Evolutionary conservation across 1,140 invertebrate genomes (phyloP).

Genomic region (Harpegnathos saltator): DNA sequence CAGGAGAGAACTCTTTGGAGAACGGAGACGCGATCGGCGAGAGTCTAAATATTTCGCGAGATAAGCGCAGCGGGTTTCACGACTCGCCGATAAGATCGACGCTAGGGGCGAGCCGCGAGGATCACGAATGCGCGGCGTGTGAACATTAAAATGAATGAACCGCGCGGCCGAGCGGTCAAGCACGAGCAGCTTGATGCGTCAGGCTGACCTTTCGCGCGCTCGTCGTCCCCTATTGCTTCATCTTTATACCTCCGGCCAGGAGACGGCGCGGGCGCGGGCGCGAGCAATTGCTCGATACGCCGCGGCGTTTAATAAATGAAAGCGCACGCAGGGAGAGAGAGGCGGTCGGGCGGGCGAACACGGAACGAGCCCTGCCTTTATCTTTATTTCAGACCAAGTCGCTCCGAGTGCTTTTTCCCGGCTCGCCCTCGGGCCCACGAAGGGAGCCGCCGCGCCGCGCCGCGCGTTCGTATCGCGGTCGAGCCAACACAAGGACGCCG

Average conservation of each 20-base stretch:
- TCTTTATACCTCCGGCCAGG: background rate
- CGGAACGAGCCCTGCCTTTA: conserved; percentile 1
- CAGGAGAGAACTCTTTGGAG: too few relatives aligned
- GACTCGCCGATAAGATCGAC: conserved; percentile 36
- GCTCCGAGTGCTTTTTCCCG: conserved; percentile 14
- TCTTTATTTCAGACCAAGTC: conserved; percentile 56
- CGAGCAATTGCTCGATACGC: conserved; percentile 41
- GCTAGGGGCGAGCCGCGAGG: background rate
- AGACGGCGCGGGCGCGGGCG: too few relatives aligned
- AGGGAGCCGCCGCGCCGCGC: too few relatives aligned
- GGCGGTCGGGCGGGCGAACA: conserved; percentile 4
- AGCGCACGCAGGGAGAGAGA: conserved; percentile 21
- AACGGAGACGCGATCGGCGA: conserved; percentile 13
- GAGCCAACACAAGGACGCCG: conserved; percentile 5
- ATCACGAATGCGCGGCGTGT: conserved; percentile 10
- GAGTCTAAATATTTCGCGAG: conserved; percentile 41
- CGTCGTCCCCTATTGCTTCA: conserved; percentile 27
- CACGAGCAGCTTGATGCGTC: background rate
- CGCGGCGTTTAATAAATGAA: conserved; percentile 53
- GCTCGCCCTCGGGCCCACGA: background rate
- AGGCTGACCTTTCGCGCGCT: conserved; percentile 1
- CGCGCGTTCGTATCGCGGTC: conserved; percentile 40
- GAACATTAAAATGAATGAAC: conserved; percentile 34
- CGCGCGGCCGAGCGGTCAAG: conserved; percentile 16
- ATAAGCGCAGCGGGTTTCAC: conserved; percentile 43